phyloP scores from a whole-genome alignment of 1,140 invertebrate species.

The Hormaphis cornu region DNA sequence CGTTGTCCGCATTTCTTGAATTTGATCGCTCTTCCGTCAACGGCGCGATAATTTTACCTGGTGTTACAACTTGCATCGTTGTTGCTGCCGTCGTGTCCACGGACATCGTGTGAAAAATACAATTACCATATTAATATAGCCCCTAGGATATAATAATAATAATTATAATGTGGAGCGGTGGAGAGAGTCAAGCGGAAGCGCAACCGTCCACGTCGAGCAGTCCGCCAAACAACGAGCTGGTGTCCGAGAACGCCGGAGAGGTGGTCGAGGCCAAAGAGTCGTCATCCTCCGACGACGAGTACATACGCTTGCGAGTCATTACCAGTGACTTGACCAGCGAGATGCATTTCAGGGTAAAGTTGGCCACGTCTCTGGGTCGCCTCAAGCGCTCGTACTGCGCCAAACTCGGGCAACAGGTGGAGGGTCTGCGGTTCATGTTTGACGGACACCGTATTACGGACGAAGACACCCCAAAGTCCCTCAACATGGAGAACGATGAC shows the following conservation, averaged over 20 bases:
- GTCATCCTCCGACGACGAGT: slow-evolving; percentile 44
- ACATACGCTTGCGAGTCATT: slow-evolving; percentile 67
- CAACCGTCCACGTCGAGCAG: background rate
- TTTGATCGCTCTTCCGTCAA: no score
- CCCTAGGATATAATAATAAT: no score
- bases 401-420: slow-evolving; percentile 59
- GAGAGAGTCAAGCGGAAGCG: background rate
- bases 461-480: slow-evolving; percentile 67
- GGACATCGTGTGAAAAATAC: no score
- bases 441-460: slow-evolving; percentile 69
- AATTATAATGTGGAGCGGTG: background rate
- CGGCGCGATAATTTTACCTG: no score
- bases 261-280: background rate
- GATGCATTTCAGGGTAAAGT: slow-evolving; percentile 73
- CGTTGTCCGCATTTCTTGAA: no score
- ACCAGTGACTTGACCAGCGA: slow-evolving; percentile 54
- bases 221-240: background rate
- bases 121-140: no score
- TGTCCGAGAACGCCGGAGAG: background rate
- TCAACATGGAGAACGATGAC: slow-evolving; percentile 51
- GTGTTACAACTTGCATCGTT: no score
- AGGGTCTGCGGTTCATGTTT: slow-evolving; percentile 63
- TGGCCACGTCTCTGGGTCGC: slow-evolving; percentile 72
- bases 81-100: no score
- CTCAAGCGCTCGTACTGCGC: slow-evolving; percentile 72